phyloP scores from a whole-genome alignment of 2,113 vertebrate genomes.

The Rhombomys opimus region DNA sequence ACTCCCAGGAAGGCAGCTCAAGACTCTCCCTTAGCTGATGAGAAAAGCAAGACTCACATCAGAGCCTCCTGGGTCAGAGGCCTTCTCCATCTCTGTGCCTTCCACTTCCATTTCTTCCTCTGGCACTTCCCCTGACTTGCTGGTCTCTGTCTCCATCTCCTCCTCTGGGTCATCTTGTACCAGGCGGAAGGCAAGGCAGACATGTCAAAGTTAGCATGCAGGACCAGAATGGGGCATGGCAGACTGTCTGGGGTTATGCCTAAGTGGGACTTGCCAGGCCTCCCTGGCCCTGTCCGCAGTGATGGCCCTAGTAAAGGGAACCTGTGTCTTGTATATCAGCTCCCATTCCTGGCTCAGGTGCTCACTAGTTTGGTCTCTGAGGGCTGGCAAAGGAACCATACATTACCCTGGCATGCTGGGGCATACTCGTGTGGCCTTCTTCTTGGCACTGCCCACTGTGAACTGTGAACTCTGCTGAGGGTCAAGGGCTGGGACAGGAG shows the following conservation, averaged over 20 bases:
- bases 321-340: accelerated
- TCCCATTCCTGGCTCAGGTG: accelerated
- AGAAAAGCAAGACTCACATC: conserved; percentile 75
- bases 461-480: not conserved
- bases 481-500: accelerated
- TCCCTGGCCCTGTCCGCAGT: accelerated
- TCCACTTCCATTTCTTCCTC: not conserved
- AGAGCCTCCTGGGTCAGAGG: not conserved
- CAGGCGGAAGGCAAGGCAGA: not conserved
- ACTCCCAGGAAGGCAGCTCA: not conserved
- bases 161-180: not conserved
- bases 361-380: not conserved
- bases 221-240: accelerated
- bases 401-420: accelerated
- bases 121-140: accelerated
- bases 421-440: accelerated
- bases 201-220: accelerated
- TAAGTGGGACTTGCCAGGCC: accelerated
- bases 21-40: not conserved
- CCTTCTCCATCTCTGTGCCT: accelerated
- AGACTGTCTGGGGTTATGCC: accelerated
- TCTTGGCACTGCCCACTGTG: not conserved
- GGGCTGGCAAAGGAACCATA: accelerated
- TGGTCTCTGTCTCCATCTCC: not conserved
- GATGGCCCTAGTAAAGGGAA: not conserved